Evolutionary conservation across 2,113 vertebrate species (phyloP).

Genomic region (Pollimyrus isidori): DNA sequence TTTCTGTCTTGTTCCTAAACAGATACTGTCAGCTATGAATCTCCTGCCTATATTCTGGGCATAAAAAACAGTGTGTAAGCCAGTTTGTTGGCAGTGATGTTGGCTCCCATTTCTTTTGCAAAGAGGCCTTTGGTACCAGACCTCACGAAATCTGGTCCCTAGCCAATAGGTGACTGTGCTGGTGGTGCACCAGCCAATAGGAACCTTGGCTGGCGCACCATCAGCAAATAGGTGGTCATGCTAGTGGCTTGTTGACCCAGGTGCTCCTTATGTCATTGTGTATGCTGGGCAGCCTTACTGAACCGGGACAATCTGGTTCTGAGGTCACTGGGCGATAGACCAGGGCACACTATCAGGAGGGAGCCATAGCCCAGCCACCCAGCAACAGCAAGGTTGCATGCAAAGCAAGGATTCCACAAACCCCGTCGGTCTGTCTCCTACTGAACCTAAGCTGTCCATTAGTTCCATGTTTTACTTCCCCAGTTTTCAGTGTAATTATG

Average conservation of each 20-base stretch:
- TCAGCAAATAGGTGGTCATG: not conserved
- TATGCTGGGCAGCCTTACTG: not conserved
- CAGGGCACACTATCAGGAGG: not conserved
- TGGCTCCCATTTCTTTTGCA: not conserved
- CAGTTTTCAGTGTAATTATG: not conserved
- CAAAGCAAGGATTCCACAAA: not conserved
- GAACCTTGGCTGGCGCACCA: not conserved
- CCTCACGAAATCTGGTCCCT: not conserved
- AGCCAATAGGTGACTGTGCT: not conserved
- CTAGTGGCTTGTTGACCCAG: not conserved
- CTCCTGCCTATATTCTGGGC: not conserved
- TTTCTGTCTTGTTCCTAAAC: not conserved
- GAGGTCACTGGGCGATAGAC: not conserved
- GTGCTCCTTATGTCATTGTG: not conserved
- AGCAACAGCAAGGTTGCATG: not conserved
- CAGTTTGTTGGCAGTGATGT: not conserved
- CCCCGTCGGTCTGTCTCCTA: not conserved
- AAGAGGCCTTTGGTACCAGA: not conserved
- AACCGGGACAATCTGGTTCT: not conserved
- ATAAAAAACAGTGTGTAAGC: not conserved
- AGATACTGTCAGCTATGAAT: not conserved
- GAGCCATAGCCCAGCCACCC: not conserved
- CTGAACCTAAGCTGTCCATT: not conserved
- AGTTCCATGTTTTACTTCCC: not conserved
- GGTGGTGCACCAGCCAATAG: not conserved